Evolutionary conservation across 1,140 invertebrate species (phyloP), one percentile per base, ranked within the genome.

Genomic region (Temnothorax nylanderi): DNA sequence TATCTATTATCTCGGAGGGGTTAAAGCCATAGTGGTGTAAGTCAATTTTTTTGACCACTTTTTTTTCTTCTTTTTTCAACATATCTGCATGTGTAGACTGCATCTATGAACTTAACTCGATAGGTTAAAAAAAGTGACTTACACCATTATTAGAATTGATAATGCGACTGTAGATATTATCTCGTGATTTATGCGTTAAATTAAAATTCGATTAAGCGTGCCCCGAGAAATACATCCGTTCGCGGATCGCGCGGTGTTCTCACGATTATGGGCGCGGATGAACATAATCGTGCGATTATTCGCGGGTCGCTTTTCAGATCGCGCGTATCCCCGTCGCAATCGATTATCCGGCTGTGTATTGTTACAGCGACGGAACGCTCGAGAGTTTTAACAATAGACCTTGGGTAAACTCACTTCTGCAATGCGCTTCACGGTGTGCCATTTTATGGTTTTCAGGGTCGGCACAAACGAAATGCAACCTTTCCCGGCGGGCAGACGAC

Each of bases 401-500:
- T 21, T n/a, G 41, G 1, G 32, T 26, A 80, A 41, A 71, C 51
- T 44, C 18, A 26, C 26, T 13, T 54, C 16, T 16, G 21, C 37
- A 21, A 69, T 49, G 72, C 78, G 26, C 47, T 44, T 85, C 49
- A 82, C 32, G 77, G 18, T 87, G 13, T 86, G 37, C n/a, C n/a
- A 34, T 87, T 87, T 77, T 82, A 21, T 91, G 86, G 60, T 92
- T 89, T 95, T 95, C 95, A 97, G 96, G 97, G 97, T 60, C 96
- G 97, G 62, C 97, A 98, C 91, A 98, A 98, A 94, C 96, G 97
- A 78, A 98, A 98, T 93, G 97, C 98, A 0, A 97, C 97, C n/a
- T 97, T 97, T 94, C 97, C 97, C 58, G 97, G 97, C n/a, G 96
- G 97, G n/a, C 97, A 97, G 91, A 96, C 97, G 7, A 96, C 95